Conservation (phyloP, 1,140 invertebrate genomes). For the Nebria ingens region DNA sequence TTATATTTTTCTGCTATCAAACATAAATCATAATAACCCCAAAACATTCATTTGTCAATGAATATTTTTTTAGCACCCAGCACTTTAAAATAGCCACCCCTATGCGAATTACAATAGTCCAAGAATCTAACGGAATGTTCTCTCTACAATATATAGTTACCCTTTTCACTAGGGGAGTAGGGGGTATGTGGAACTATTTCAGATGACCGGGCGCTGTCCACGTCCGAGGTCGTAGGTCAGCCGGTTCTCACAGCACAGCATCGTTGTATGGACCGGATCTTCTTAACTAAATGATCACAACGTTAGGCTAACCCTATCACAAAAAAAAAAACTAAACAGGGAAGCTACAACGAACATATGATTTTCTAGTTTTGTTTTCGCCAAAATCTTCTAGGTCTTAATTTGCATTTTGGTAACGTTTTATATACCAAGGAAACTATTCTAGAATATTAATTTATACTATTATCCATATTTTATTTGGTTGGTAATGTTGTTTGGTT, state of each 20-base stretch:
- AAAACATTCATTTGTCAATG: conserved; percentile 3
- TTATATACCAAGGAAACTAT: too few species aligned
- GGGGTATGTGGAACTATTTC: neutral
- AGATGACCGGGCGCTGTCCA: conserved; percentile 1
- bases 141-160: neutral
- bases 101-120: too few species aligned
- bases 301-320: neutral
- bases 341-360: conserved; percentile 1
- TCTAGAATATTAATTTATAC: too few species aligned
- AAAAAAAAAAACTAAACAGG: too few species aligned
- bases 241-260: conserved; percentile 18
- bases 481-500: too few species aligned
- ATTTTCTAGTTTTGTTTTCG: neutral
- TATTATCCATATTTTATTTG: too few species aligned
- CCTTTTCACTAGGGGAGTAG: neutral
- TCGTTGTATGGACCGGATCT: conserved; percentile 7
- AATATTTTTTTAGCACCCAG: conserved; percentile 1
- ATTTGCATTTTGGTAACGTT: too few species aligned
- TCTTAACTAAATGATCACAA: neutral
- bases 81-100: neutral
- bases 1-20: neutral
- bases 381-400: too few species aligned
- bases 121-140: too few species aligned
- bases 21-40: conserved; percentile 4
- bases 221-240: conserved; percentile 13